phyloP scores from a whole-genome alignment of 2,888 invertebrate species.

The Trissoscelio sp. region DNA sequence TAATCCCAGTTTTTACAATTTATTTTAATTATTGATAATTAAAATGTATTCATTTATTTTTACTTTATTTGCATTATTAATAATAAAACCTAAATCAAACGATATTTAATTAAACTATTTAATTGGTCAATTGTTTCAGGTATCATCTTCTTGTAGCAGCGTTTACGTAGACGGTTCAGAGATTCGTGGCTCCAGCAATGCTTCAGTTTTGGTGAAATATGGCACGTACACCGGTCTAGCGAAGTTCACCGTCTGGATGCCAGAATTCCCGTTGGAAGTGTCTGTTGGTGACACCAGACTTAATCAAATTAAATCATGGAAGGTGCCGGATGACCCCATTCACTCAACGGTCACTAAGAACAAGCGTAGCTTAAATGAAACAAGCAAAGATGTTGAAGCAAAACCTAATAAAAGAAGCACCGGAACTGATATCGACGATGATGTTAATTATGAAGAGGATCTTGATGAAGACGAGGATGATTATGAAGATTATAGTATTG shows the following conservation, averaged over 20 bases:
- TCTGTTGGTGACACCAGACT: constrained; percentile 94
- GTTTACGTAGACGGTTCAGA: constrained; percentile 98
- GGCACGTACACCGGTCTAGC: constrained; percentile 95
- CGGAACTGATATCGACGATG: constrained; percentile 62
- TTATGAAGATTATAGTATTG: constrained; percentile 74
- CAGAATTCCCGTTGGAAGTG: constrained; percentile 96
- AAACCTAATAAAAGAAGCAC: constrained; percentile 50
- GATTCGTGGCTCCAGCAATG: constrained; percentile 96
- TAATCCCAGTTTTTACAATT: no score
- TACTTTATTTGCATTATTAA: no score
- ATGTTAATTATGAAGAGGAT: constrained; percentile 78
- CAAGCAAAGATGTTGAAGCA: constrained; percentile 50
- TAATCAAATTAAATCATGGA: constrained; percentile 97
- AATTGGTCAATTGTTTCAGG: no score
- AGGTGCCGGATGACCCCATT: constrained; percentile 89
- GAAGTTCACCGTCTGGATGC: constrained; percentile 98
- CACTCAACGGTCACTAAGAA: constrained; percentile 82
- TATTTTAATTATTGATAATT: no score
- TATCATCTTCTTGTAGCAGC: constrained; percentile 97
- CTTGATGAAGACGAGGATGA: constrained; percentile 78
- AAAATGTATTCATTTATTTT: no score
- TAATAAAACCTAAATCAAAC: no score
- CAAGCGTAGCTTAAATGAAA: constrained; percentile 78
- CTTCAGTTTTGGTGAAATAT: constrained; percentile 95
- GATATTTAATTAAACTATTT: no score